Evolutionary conservation across 2,113 vertebrate species (phyloP), one percentile per base, ranked within the genome.

Genomic region (Otus sunia): DNA sequence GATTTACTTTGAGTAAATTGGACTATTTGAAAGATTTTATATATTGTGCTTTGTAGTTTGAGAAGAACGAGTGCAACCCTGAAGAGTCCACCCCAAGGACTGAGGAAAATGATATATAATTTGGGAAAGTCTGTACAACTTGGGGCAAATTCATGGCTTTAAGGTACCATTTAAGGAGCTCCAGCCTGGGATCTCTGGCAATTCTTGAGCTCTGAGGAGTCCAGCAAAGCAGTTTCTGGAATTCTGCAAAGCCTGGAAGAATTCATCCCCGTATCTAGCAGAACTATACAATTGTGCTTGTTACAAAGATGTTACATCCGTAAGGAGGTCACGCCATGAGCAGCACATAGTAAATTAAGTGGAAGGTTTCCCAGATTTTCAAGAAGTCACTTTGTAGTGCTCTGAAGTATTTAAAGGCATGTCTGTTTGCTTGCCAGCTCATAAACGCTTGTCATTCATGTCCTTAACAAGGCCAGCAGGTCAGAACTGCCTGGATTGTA

Each of bases 401-500:
- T 85, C 73, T 86, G 85, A 94, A 93, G 91, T 88, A 95, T 97
- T 96, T 96, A 92, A 93, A 97, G 95, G 90, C 96, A 82, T 86
- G 89, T 97, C 96, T 96, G 87, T 88, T 96, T 93, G 84, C 92
- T 92, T 93, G 88, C 79, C 88, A 91, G 83, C 95, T 96, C 92
- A 88, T 97, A 93, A 96, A 92, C 88, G 83, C 86, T 96, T 97
- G 96, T 95, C 96, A 93, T 66, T 91, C 94, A 85, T 74, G 83
- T 92, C 91, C 93, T 97, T 89, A 93, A 88, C 83, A 85, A 82
- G 92, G 96, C 86, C 91, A 88, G 92, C 79, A 68, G 78, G 94
- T 96, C 94, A 92, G 66, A 88, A 81, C 64, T 91, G 94, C 92
- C 73, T 86, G 86, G 94, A 87, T 92, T 96, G 83, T 94, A 34